A percentile compares a stretch with the other conserved stretches of the same genome.
Evolutionary conservation across 1,140 invertebrate genomes (phyloP).

Genomic region (Drosophila kikkawai): DNA sequence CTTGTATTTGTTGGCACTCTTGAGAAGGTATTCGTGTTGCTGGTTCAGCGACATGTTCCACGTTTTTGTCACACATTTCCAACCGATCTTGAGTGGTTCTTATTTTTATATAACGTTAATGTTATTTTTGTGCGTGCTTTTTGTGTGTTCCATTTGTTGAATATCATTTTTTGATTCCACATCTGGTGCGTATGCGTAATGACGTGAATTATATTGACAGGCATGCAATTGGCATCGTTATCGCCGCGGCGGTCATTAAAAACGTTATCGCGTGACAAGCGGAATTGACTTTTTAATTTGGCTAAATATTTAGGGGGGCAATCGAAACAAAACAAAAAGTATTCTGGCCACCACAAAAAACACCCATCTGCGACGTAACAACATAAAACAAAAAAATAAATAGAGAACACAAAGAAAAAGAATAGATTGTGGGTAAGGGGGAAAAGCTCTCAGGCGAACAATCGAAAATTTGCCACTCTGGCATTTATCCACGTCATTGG

Average conservation of each 20-base stretch:
- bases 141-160: conserved; percentile 37
- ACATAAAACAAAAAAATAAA: conserved; percentile 2
- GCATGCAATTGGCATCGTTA: conserved; percentile 45
- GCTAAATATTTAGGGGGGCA: conserved; percentile 64
- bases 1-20: conserved; percentile 25
- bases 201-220: conserved; percentile 56
- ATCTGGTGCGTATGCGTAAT: conserved; percentile 75
- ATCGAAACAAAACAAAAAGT: conserved; percentile 49
- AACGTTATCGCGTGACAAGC: conserved; percentile 73
- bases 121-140: not conserved
- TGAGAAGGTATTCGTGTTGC: conserved; percentile 54
- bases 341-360: conserved; percentile 30
- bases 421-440: not conserved
- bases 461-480: conserved; percentile 76
- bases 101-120: not conserved
- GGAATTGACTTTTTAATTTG: conserved; percentile 77
- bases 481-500: conserved; percentile 80
- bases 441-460: conserved; percentile 55
- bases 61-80: conserved; percentile 76
- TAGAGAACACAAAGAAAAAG: not conserved
- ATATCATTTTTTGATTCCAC: conserved; percentile 44
- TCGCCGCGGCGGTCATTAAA: conserved; percentile 52
- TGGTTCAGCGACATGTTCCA: conserved; percentile 60
- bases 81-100: conserved; percentile 20
- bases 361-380: conserved; percentile 26